Base-by-base conservation (phyloP, 1,140 invertebrate genomes). In the Ceratosolen solmsi region DNA sequence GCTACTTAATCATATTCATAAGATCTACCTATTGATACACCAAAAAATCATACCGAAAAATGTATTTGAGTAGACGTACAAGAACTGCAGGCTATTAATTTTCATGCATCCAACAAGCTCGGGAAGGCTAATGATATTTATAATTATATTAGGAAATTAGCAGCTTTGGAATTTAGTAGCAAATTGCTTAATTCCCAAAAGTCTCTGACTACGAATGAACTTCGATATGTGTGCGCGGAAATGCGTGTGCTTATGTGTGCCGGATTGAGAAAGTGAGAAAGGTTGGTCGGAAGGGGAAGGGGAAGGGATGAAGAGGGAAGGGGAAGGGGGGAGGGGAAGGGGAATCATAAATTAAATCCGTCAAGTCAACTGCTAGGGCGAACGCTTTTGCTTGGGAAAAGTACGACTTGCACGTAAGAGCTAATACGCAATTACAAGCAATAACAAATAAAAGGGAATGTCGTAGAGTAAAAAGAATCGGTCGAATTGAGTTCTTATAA, bases 1-100 rank as follows among this genome's bases (percentile, higher is more conserved):
- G 33, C 38, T 60, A 77, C 65, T 82, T 77, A 71, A 82, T 82
- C 73, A 77, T 77, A 77, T 80, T 73, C 51, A 82, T 60, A 70
- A 70, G 80, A 81, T 56, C 72, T 30, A 41, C 72, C 49, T 70
- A 81, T 76, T 68, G 58, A 65, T 80, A 63, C 36, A 51, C 11
- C 54, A 63, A 20, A 49, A 73, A 80, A 80, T 80, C 33, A 49
- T 20, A 51, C 38, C 56, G 25, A 54, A 80, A 80, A 80, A 80
- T 13, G 36, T 63, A 63, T 74, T 63, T 71, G 49, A 33, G 27
- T 5, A 46, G 13, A 46, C 41, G 41, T 46, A n/a, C n/a, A n/a
- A n/a, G n/a, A n/a, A n/a, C n/a, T n/a, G n/a, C n/a, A n/a, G n/a
- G n/a, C n/a, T n/a, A n/a, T n/a, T n/a, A n/a, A n/a, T n/a, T n/a